These are phyloP conservation scores for Silurus lanzhouensis DNA, from an alignment of 2,797 vertebrate species.

Conservation along the genomic window DNA sequence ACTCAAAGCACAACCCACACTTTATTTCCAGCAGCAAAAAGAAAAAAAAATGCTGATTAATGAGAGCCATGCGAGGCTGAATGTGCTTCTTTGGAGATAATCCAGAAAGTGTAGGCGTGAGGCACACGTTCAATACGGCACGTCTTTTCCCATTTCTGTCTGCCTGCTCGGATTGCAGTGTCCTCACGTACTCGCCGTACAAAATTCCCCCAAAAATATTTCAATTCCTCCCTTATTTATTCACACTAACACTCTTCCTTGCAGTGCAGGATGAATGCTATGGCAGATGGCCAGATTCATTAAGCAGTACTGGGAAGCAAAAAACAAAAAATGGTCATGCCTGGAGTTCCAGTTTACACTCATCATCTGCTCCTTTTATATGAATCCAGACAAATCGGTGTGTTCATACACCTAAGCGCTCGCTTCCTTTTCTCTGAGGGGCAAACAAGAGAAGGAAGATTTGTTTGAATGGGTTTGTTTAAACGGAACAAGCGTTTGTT, in stretches of 20 bases:
- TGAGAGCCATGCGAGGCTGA: slow-evolving; percentile 28
- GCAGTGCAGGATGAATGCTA: slow-evolving; percentile 24
- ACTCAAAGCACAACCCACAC: neutral
- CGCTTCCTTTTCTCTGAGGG: neutral
- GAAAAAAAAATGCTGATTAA: slow-evolving; percentile 44
- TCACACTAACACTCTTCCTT: neutral
- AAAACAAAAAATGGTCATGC: slow-evolving; percentile 1
- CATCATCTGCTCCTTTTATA: slow-evolving; percentile 32
- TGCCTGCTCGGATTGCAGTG: slow-evolving; percentile 28
- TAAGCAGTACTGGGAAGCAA: neutral
- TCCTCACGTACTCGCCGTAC: slow-evolving; percentile 36
- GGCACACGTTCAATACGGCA: slow-evolving; percentile 23
- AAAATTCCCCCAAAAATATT: slow-evolving; percentile 16
- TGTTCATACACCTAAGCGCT: slow-evolving; percentile 6
- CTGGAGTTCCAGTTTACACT: slow-evolving; percentile 33
- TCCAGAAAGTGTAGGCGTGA: slow-evolving; percentile 35
- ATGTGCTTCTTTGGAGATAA: slow-evolving; percentile 51
- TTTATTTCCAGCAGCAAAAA: slow-evolving; percentile 28
- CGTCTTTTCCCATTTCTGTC: slow-evolving; percentile 26
- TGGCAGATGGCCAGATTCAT: slow-evolving; percentile 47
- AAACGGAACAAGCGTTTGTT: slow-evolving; percentile 6
- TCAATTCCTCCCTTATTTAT: slow-evolving; percentile 20
- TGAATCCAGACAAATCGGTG: slow-evolving; percentile 39
- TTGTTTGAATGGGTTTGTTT: slow-evolving; percentile 19
- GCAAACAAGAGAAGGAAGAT: slow-evolving; percentile 14